Evolutionary conservation across 2,888 invertebrate genomes (phyloP).

Genomic region (Hyalella azteca): DNA sequence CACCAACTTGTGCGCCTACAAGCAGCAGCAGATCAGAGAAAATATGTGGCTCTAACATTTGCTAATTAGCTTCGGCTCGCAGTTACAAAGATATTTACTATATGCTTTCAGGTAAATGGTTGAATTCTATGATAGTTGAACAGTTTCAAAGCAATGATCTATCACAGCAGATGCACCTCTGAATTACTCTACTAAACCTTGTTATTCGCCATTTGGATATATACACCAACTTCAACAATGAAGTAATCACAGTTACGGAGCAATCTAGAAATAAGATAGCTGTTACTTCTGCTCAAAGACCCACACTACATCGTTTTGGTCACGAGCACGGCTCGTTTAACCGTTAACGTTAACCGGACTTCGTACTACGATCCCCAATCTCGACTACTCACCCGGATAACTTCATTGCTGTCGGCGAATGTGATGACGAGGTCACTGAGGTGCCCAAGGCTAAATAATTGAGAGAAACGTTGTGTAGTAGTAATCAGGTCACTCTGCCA

Average conservation of each 20-base stretch:
- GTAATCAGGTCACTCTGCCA: conserved; percentile 4
- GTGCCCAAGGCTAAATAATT: neutral
- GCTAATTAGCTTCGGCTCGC: neutral
- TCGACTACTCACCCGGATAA: neutral
- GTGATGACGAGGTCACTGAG: neutral
- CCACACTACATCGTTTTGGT: neutral
- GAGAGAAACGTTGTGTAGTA: neutral
- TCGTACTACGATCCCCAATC: too few species aligned
- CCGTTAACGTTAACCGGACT: neutral
- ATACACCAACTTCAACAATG: too few species aligned
- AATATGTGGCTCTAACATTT: neutral
- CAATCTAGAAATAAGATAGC: too few species aligned
- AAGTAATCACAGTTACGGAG: too few species aligned
- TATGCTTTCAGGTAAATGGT: too few species aligned
- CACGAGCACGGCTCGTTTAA: neutral
- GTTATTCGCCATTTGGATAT: too few species aligned
- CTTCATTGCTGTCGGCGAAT: neutral
- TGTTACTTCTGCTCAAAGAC: too few species aligned
- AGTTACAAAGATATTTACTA: too few species aligned
- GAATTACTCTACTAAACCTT: too few species aligned
- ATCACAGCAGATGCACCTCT: too few species aligned
- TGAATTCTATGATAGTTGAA: too few species aligned
- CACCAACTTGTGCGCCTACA: conserved; percentile 38
- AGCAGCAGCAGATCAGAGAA: neutral
- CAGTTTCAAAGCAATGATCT: too few species aligned